Conservation (phyloP, 2,797 vertebrate species). For the Centroberyx gerrardi region DNA sequence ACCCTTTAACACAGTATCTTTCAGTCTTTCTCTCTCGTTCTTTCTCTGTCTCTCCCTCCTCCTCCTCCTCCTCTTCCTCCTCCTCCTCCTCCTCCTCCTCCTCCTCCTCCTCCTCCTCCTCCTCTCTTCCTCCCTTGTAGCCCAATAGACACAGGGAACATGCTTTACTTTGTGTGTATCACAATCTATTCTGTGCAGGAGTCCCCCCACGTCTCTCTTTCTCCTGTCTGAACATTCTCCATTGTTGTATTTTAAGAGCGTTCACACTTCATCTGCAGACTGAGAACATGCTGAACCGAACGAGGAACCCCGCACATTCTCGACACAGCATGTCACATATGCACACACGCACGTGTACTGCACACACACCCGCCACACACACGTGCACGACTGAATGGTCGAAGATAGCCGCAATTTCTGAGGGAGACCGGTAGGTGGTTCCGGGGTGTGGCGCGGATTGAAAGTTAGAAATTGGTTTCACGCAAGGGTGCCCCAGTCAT, state of each 20-base stretch:
- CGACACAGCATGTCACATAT: constrained; percentile 3
- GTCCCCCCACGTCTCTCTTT: constrained; percentile 11
- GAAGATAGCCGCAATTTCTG: constrained; percentile 55
- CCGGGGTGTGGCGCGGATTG: constrained; percentile 69
- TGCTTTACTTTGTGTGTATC: constrained; percentile 48
- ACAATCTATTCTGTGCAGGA: constrained; percentile 50
- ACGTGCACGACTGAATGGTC: constrained; percentile 19
- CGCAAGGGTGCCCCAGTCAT: constrained; percentile 83
- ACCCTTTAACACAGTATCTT: constrained; percentile 51
- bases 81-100: neutral
- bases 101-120: constrained; percentile 12
- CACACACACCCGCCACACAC: neutral
- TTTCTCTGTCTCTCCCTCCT: neutral
- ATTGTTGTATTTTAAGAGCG: constrained; percentile 34
- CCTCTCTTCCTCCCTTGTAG: neutral
- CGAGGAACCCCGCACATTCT: constrained; percentile 30
- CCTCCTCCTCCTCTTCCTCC: neutral
- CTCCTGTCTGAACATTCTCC: constrained; percentile 59
- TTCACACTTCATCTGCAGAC: constrained; percentile 38
- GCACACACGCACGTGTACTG: neutral
- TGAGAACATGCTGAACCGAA: constrained; percentile 48
- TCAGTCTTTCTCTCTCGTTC: constrained; percentile 1
- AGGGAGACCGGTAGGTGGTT: constrained; percentile 73
- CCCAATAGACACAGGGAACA: constrained; percentile 20
- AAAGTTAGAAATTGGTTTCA: constrained; percentile 86